Evolutionary conservation across 1,140 invertebrate genomes (phyloP), one percentile per base, ranked within the genome.

Genomic region (Formica exsecta): DNA sequence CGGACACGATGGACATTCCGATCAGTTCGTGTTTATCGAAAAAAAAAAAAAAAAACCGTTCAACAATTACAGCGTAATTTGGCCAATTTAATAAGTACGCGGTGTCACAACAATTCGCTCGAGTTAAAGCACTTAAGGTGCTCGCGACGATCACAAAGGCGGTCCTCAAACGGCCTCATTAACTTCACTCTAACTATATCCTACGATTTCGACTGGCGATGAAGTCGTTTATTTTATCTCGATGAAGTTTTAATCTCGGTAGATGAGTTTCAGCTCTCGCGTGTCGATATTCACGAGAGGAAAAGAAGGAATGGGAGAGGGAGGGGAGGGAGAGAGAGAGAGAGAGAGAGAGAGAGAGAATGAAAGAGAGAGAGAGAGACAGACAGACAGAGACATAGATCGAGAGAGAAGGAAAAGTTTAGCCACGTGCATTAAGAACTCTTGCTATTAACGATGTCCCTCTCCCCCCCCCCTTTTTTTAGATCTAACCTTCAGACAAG

Each of bases 211-310:
- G 77, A 44, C 25, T 51, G n/a, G 25, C 68, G 54, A 83, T 48
- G 19, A 73, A 83, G 68, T 74, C 79, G 38, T 74, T 83, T 74
- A 83, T 83, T 74, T 74, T 61, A 61, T 74, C 79, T 36, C 51
- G 41, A 83, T 83, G 29, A 83, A 83, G 79, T 83, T 83, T 83
- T 62, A 44, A 83, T 83, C 68, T 83, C 41, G 41, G n/a, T 48
- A 83, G 68, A 83, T 29, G 38, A 62, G 79, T 41, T 79, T 54
- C 64, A 83, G 76, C 48, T 57, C 19, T 73, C 36, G 25, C 36
- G 65, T 71, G 44, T 36, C 44, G n/a, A 81, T 59, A 85, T 79
- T 57, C 62, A 54, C 62, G 22, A 65, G 8, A 64, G 16, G 4
- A 25, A 59, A 7, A 36, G n/a, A 75, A 9, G 36, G 16, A 73